These are phyloP conservation scores for Masnerella sp. DNA, from an alignment of 2,888 invertebrate species.

Conservation along the genomic window DNA sequence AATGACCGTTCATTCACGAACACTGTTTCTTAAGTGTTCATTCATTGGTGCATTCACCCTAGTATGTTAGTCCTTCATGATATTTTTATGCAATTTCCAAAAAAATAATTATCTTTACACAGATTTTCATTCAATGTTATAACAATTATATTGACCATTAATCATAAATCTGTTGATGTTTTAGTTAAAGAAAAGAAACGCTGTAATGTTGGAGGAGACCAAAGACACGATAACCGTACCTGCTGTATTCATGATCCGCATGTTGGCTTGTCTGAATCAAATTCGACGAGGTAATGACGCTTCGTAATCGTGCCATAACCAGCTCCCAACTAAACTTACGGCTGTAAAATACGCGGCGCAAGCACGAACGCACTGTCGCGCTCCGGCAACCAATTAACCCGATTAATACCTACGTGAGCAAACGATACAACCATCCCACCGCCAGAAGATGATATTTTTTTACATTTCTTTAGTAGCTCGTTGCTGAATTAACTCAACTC, in stretches of 20 bases:
- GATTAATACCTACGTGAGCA: slow-evolving; percentile 1
- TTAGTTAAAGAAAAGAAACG: slow-evolving; percentile 87
- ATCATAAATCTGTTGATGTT: slow-evolving; percentile 26
- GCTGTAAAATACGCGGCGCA: slow-evolving; percentile 7
- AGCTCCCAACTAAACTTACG: slow-evolving; percentile 19
- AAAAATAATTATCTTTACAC: neutral
- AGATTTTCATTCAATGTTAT: no score
- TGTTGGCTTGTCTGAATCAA: slow-evolving; percentile 84
- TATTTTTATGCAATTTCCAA: no score
- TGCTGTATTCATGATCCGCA: slow-evolving; percentile 90
- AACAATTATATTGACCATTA: no score
- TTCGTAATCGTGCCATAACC: slow-evolving; percentile 44
- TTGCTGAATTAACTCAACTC: slow-evolving; percentile 12
- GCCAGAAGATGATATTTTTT: slow-evolving; percentile 22
- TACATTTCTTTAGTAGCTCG: slow-evolving; percentile 21
- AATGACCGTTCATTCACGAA: no score
- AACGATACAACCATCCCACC: neutral
- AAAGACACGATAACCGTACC: slow-evolving; percentile 92
- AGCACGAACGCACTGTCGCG: slow-evolving; percentile 11
- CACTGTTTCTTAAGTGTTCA: no score
- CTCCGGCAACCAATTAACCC: slow-evolving; percentile 14
- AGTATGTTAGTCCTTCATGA: no score
- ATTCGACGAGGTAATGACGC: slow-evolving; percentile 79
- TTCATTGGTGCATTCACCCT: no score
- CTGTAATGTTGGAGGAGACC: slow-evolving; percentile 91